Conservation (phyloP, 1,140 invertebrate species). For the Orchesella cincta region DNA sequence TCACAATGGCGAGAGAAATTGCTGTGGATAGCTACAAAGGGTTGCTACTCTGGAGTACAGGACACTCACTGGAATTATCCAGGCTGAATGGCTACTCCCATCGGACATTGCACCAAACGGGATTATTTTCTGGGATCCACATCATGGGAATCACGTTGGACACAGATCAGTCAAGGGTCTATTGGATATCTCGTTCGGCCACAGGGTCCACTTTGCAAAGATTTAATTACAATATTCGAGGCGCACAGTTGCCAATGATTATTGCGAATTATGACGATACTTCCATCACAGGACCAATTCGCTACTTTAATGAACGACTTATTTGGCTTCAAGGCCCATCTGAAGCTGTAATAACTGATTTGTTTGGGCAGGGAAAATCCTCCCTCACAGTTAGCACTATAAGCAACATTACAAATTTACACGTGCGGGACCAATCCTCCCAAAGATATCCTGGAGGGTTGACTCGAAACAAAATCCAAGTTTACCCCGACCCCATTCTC, state of each 20-base stretch:
- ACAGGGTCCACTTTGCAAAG: conserved; percentile 71
- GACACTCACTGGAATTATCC: conserved; percentile 75
- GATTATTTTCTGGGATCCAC: conserved; percentile 70
- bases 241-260: conserved; percentile 31
- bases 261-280: conserved; percentile 39
- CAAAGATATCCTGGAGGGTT: conserved; percentile 61
- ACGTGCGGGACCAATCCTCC: conserved; percentile 70
- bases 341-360: conserved; percentile 75
- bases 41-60: conserved; percentile 85
- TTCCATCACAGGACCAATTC: conserved; percentile 61
- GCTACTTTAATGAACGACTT: conserved; percentile 75
- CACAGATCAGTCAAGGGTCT: conserved; percentile 69
- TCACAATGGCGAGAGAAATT: conserved; percentile 76
- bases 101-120: conserved; percentile 58
- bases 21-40: conserved; percentile 78
- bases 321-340: conserved; percentile 78
- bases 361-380: conserved; percentile 73
- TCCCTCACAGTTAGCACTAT: conserved; percentile 66
- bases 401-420: conserved; percentile 68
- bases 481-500: conserved; percentile 70
- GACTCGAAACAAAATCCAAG: conserved; percentile 58
- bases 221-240: conserved; percentile 57
- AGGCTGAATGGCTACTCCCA: conserved; percentile 67
- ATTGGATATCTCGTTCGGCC: conserved; percentile 76
- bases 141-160: conserved; percentile 82